phyloP scores from a whole-genome alignment of 2,113 vertebrate species.

The Lanius collurio region DNA sequence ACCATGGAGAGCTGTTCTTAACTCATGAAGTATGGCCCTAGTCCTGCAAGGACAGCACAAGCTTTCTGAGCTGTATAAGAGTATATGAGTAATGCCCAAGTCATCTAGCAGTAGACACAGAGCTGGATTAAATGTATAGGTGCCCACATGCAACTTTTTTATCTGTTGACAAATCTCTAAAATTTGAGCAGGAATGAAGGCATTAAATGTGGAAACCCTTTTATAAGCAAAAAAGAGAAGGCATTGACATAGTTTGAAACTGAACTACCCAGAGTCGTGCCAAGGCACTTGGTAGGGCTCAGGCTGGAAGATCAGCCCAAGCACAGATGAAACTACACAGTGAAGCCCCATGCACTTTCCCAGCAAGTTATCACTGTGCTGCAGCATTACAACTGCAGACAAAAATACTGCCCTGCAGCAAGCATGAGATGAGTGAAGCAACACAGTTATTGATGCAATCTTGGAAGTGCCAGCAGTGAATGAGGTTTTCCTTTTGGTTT shows the following conservation, averaged over 20 bases:
- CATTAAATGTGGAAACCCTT: background rate
- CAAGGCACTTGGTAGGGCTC: background rate
- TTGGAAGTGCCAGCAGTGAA: background rate
- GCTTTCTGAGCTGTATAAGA: background rate
- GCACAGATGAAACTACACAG: background rate
- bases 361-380: background rate
- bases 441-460: background rate
- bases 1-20: background rate
- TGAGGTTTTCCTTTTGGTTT: constrained; percentile 5
- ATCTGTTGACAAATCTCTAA: background rate
- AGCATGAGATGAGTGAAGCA: background rate
- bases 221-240: background rate
- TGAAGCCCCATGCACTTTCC: background rate
- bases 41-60: background rate
- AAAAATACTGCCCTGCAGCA: background rate
- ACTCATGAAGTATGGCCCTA: background rate
- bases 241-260: background rate
- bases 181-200: background rate
- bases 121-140: background rate
- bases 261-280: background rate
- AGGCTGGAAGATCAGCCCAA: background rate
- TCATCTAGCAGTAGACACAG: background rate
- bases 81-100: background rate
- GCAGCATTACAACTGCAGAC: background rate
- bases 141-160: background rate